Evolutionary conservation across 2,888 invertebrate genomes (phyloP).

Genomic region (Cylindroiulus punctatus): DNA sequence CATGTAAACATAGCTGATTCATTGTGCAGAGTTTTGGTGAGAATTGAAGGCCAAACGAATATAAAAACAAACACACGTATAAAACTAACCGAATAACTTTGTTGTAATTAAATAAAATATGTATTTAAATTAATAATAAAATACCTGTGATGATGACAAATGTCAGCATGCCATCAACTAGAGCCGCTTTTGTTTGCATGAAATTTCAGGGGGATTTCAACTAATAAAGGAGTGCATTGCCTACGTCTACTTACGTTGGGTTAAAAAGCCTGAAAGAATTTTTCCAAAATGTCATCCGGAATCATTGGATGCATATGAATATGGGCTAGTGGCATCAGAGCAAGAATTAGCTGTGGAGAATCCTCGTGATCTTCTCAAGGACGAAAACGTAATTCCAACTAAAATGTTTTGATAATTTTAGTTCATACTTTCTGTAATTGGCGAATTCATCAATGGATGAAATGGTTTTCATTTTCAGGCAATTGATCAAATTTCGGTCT

Average conservation of each 20-base stretch:
- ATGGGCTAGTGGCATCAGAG: neutral
- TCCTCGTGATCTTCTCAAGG: neutral
- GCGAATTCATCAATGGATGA: neutral
- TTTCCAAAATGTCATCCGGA: neutral
- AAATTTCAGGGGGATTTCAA: constrained; percentile 5
- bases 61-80: too few species aligned
- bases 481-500: constrained; percentile 29
- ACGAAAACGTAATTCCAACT: neutral
- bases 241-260: neutral
- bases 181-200: neutral
- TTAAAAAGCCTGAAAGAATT: neutral
- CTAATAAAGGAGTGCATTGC: neutral
- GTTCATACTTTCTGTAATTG: neutral
- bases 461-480: neutral
- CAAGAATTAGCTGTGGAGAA: neutral
- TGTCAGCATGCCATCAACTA: too few species aligned
- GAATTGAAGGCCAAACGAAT: too few species aligned
- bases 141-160: too few species aligned
- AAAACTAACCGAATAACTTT: too few species aligned
- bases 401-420: neutral
- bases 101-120: too few species aligned
- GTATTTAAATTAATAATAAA: too few species aligned
- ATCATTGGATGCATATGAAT: neutral
- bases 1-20: too few species aligned
- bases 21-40: too few species aligned